Percentiles rank a stretch among this genome's conserved stretches.
phyloP scores from a whole-genome alignment of 2,888 invertebrate genomes.

The Stenurella melanura region DNA sequence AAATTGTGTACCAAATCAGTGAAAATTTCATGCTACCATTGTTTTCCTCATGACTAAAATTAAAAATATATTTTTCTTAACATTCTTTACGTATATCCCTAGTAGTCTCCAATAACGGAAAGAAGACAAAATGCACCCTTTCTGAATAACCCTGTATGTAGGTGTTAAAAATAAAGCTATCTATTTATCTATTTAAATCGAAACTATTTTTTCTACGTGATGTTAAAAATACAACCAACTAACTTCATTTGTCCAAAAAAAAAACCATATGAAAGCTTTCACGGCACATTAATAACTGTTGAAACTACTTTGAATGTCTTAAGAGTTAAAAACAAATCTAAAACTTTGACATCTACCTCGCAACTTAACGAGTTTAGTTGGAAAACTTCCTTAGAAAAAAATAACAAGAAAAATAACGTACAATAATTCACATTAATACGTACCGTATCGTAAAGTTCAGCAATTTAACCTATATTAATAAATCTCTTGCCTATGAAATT shows the following conservation, averaged over 20 bases:
- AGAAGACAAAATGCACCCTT: too few relatives aligned
- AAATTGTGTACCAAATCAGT: too few relatives aligned
- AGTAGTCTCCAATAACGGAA: too few relatives aligned
- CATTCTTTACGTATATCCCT: too few relatives aligned
- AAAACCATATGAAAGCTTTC: not conserved
- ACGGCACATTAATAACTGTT: constrained; percentile 16
- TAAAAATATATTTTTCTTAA: too few relatives aligned
- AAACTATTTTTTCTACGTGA: not conserved
- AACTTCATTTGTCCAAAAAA: not conserved
- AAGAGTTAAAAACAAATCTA: constrained; percentile 39
- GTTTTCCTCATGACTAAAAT: too few relatives aligned
- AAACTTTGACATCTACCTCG: constrained; percentile 40
- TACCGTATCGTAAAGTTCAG: constrained; percentile 36
- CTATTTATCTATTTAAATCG: too few relatives aligned
- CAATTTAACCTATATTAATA: constrained; percentile 46
- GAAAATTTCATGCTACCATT: too few relatives aligned
- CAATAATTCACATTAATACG: constrained; percentile 49
- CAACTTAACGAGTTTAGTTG: constrained; percentile 40
- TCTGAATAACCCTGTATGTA: too few relatives aligned
- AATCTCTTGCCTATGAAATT: constrained; percentile 37
- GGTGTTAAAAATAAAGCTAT: too few relatives aligned
- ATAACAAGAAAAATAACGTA: constrained; percentile 44
- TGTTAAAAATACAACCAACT: not conserved
- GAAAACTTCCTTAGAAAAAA: constrained; percentile 39
- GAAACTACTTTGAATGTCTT: constrained; percentile 34